Evolutionary conservation across 2,113 vertebrate genomes (phyloP).

Genomic region (Hiodon tergisus): DNA sequence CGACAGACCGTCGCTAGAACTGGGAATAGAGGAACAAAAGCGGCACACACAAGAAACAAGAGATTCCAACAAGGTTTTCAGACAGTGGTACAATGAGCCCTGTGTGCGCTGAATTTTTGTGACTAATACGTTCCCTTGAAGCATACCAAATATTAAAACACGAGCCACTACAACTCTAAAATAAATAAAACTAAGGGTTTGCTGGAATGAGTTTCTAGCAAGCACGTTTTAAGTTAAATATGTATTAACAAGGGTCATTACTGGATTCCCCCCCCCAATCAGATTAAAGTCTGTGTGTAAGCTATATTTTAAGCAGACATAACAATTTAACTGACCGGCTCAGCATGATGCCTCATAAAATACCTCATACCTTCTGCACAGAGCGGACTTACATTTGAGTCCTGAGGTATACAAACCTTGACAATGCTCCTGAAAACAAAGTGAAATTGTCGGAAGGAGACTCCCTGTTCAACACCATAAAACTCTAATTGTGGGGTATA

Average conservation of each 20-base stretch:
- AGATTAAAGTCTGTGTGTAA: too few species aligned
- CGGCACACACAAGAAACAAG: slow-evolving; percentile 23
- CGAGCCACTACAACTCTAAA: not conserved
- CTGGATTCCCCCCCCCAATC: too few species aligned
- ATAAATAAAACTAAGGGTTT: too few species aligned
- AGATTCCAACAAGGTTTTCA: slow-evolving; percentile 14
- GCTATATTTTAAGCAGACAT: too few species aligned
- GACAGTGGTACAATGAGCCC: slow-evolving; percentile 12
- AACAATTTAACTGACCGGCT: too few species aligned
- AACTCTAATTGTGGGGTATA: not conserved
- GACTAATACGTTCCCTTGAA: slow-evolving; percentile 14
- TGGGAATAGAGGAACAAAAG: slow-evolving; percentile 27
- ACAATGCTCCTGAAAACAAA: not conserved
- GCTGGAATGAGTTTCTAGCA: too few species aligned
- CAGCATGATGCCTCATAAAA: not conserved
- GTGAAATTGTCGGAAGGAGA: not conserved
- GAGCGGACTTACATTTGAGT: not conserved
- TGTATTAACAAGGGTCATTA: too few species aligned
- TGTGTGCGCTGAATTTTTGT: slow-evolving; percentile 17
- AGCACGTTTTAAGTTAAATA: too few species aligned
- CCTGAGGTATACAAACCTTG: not conserved
- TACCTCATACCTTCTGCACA: not conserved
- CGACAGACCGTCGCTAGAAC: slow-evolving; percentile 22
- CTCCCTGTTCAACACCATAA: not conserved
- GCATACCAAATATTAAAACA: slow-evolving; percentile 5